Evolutionary conservation across 2,888 invertebrate species (phyloP), one percentile per base, ranked within the genome.

Genomic region (Drosophila falleni): DNA sequence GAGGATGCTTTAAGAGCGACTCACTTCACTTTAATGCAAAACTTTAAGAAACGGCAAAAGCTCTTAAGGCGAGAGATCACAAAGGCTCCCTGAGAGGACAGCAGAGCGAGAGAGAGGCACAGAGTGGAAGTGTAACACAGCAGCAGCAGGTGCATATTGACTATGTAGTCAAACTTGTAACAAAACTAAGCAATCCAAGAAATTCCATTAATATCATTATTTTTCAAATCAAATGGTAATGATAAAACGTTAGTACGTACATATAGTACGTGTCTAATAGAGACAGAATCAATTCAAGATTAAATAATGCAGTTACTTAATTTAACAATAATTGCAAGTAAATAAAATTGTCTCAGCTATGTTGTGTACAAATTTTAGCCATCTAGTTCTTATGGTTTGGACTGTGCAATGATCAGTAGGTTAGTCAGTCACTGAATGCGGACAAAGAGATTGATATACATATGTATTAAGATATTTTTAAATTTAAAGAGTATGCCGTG

Each of bases 31-130:
- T 47, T 23, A 63, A 39, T 67, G 58, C 50, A 29, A 35, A 69
- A 60, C 41, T 44, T 65, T 65, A 51, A 64, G 50, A 29, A 53
- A 44, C 42, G 15, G 26, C 15, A 46, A 44, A 31, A 64, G 37
- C 41, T 58, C 35, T 35, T 19, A 9, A 35, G 26, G n/a, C 5
- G 13, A 51, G 50, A 59, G 76, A 71, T 71, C 71, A 71, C 70
- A 69, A 41, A 56, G 26, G 39, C 53, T 5, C 15, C 15, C 16
- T 11, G 46, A 46, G 46, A 29, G 13, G 23, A 50, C 23, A 3
- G 10, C n/a, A 33, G 33, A 11, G 31, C 1, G 26, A 9, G 42
- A 16, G 31, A n/a, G 41, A 3, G 42, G 26, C 19, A 73, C 31
- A 31, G 15, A 31, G 47, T 74, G 42, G 33, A 46, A 46, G 0